Base-by-base conservation (phyloP, 2,113 vertebrate genomes). In the Rhizomys pruinosus region DNA sequence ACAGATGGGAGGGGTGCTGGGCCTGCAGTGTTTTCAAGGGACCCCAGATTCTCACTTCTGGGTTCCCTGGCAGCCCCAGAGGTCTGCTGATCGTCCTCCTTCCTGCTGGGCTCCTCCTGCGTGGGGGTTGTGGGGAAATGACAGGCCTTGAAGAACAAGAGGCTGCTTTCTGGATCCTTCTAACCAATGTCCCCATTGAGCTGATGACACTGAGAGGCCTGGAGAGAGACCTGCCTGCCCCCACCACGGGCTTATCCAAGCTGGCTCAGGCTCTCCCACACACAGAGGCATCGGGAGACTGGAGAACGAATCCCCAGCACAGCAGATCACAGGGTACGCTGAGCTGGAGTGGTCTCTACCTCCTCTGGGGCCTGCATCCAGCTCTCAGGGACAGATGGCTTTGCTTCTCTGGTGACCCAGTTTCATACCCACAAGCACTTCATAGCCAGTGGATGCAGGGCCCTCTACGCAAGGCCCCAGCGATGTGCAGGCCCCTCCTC, bases 1-100 rank as follows among this genome's bases (percentile, higher is more conserved):
- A 77, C 96, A 95, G 97, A 93, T 90, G 93, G 92, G 57, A 57
- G 72, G 78, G 71, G 69, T 79, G 89, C 73, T 44, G 52, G 66
- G 87, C 39, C 82, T 27, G 63, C 37, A 61, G 72, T 13, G 39
- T 87, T 92, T n/a, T 57, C 64, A 55, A 79, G 66, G 81, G 34
- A 80, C 88, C 84, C 85, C 15, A 9, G 47, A 89, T 84, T 72
- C 84, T 85, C 92, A 71, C 61, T 79, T 52, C 37, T 84, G 47
- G 80, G 44, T 34, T 20, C 61, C 82, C n/a, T 79, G 76, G 37
- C 55, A 61, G 34, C 23, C 22, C 59, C 47, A 52, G 47, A 68
- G 25, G 39, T 85, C 72, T 91, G 39, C 72, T 39, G 59, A 29
- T n/a, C 1, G 7, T 89, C 61, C 68, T 64, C 42, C 20, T 3